Conservation (phyloP, 2,797 vertebrate species). For the Rallus crepitans region DNA sequence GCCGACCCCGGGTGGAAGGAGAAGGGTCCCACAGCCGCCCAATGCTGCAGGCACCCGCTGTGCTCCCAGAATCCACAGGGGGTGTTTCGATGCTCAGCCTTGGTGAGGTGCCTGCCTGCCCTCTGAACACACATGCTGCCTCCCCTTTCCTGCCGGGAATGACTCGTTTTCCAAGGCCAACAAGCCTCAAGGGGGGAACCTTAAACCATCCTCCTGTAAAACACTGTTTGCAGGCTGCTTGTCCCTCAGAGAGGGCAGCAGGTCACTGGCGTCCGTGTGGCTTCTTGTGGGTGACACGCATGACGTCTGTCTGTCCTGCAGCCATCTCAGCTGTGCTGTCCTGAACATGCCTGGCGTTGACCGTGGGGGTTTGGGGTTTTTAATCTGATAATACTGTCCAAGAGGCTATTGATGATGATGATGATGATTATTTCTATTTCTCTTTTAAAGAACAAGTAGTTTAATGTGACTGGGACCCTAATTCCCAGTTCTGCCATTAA, state of each 20-base stretch:
- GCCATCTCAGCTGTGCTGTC: neutral
- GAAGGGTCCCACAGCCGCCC: too few species aligned
- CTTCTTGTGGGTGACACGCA: rapidly evolving
- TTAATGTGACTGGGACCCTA: neutral
- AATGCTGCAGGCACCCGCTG: neutral
- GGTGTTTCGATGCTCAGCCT: neutral
- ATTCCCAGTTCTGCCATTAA: neutral
- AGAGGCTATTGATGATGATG: too few species aligned
- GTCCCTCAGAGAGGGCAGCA: neutral
- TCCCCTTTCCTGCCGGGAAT: neutral
- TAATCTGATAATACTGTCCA: neutral
- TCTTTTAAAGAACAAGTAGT: neutral
- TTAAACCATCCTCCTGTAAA: neutral
- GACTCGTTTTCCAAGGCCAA: neutral
- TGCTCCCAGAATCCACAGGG: neutral
- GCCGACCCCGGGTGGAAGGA: neutral
- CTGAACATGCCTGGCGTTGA: neutral
- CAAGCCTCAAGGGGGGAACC: neutral
- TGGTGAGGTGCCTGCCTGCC: neutral
- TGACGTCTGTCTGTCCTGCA: neutral
- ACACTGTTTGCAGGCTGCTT: too few species aligned
- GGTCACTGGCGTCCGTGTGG: neutral
- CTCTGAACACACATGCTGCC: neutral
- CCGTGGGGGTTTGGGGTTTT: neutral
- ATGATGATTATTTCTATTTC: too few species aligned